Percentiles rank a stretch among this genome's conserved stretches.
Evolutionary conservation across 1,140 invertebrate species (phyloP).

Genomic region (Aphidius gifuensis): DNA sequence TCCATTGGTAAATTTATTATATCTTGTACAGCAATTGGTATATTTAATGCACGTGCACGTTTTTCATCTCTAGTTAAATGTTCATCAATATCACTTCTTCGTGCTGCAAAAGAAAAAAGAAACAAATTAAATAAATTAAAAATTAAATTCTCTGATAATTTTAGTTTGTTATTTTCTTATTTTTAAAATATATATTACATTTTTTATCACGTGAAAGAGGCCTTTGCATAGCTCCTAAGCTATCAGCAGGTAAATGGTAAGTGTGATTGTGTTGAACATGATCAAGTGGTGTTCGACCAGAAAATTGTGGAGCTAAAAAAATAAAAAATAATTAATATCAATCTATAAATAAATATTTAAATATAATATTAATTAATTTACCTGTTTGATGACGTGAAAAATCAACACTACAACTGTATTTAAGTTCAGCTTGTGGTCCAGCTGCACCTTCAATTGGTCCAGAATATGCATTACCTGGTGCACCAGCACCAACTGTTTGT

Average conservation of each 20-base stretch:
- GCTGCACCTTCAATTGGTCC: constrained; percentile 55
- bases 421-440: constrained; percentile 63
- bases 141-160: no score
- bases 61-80: constrained; percentile 82
- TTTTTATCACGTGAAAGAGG: constrained; percentile 70
- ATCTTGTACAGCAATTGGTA: constrained; percentile 81
- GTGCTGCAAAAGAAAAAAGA: constrained; percentile 39
- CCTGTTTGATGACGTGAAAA: constrained; percentile 61
- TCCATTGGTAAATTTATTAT: constrained; percentile 97
- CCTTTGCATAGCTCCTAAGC: constrained; percentile 67
- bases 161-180: no score
- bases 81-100: constrained; percentile 62
- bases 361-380: constrained; percentile 27
- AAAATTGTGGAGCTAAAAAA: constrained; percentile 19
- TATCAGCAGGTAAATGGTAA: constrained; percentile 74
- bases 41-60: constrained; percentile 71
- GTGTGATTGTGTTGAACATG: constrained; percentile 80
- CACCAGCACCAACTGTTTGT: constrained; percentile 52
- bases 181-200: constrained; percentile 52
- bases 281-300: constrained; percentile 58
- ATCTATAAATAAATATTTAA: not conserved
- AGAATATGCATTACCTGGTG: constrained; percentile 53
- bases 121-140: not conserved
- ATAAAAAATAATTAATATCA: constrained; percentile 1
- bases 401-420: constrained; percentile 71